phyloP scores from a whole-genome alignment of 1,140 invertebrate genomes.

The Plutomurus gul region DNA sequence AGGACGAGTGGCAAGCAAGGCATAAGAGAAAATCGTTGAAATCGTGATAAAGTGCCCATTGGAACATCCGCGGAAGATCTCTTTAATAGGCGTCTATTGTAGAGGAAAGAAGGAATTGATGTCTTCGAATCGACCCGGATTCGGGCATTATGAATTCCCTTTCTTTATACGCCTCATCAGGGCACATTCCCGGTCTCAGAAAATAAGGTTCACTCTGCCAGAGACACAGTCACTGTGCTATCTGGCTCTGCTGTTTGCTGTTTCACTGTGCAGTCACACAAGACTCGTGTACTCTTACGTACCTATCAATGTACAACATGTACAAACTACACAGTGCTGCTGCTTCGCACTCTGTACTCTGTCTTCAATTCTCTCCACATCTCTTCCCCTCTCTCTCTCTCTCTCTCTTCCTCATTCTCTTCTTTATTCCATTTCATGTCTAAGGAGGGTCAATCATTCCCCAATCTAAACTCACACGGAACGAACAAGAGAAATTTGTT shows the following conservation, averaged over 20 bases:
- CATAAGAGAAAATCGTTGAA: constrained; percentile 24
- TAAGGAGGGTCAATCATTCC: constrained; percentile 22
- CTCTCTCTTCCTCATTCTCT: neutral
- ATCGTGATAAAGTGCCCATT: constrained; percentile 47
- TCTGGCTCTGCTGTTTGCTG: neutral
- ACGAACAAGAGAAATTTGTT: constrained; percentile 7
- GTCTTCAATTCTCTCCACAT: too few species aligned
- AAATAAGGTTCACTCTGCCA: neutral
- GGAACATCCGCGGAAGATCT: constrained; percentile 42
- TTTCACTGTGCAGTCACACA: neutral
- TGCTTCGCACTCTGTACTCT: too few species aligned
- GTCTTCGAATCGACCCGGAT: constrained; percentile 23
- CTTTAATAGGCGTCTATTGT: constrained; percentile 43
- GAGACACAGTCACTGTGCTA: too few species aligned
- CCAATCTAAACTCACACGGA: neutral
- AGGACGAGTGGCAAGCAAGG: neutral
- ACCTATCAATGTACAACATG: too few species aligned
- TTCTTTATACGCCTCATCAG: constrained; percentile 14
- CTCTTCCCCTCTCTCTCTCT: neutral
- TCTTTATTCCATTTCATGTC: neutral
- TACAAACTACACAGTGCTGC: too few species aligned
- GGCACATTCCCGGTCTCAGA: neutral
- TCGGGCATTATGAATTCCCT: constrained; percentile 30
- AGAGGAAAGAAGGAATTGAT: constrained; percentile 31
- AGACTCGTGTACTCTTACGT: neutral